These are phyloP conservation scores for Labeo rohita DNA, from an alignment of 2,113 vertebrate genomes.

Conservation along the genomic window DNA sequence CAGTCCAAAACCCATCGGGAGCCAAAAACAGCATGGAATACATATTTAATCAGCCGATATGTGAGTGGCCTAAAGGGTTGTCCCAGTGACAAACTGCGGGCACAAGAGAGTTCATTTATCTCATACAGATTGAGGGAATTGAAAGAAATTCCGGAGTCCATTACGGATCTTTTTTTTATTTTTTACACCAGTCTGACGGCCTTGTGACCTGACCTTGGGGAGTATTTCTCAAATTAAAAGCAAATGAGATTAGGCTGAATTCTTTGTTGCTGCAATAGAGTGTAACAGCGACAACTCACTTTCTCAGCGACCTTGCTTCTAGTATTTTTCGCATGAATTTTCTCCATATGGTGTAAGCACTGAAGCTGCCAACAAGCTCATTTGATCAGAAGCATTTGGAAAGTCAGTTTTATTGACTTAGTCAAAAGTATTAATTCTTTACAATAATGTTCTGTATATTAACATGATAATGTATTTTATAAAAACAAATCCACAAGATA, in stretches of 20 bases:
- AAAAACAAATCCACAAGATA: background rate
- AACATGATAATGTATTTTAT: background rate
- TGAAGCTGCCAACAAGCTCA: background rate
- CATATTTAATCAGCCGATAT: conserved; percentile 39
- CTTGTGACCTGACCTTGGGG: conserved; percentile 3
- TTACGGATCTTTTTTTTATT: background rate
- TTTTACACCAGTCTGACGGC: background rate
- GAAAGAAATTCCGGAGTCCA: background rate
- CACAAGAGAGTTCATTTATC: conserved; percentile 23
- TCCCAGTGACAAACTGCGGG: background rate
- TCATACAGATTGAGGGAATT: background rate
- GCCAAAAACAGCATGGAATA: conserved; percentile 15
- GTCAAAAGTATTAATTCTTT: background rate
- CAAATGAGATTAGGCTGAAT: background rate
- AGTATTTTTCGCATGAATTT: background rate
- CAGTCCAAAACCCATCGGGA: background rate
- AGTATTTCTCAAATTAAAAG: conserved; percentile 8
- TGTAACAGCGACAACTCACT: background rate
- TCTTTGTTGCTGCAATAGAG: background rate
- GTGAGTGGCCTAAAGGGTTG: conserved; percentile 26
- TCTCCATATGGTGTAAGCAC: background rate
- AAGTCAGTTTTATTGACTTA: background rate
- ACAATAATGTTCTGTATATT: background rate
- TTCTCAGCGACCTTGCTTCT: background rate
- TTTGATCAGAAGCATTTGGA: background rate